phyloP scores from a whole-genome alignment of 2,797 vertebrate species.

The Amphiprion clarkii region DNA sequence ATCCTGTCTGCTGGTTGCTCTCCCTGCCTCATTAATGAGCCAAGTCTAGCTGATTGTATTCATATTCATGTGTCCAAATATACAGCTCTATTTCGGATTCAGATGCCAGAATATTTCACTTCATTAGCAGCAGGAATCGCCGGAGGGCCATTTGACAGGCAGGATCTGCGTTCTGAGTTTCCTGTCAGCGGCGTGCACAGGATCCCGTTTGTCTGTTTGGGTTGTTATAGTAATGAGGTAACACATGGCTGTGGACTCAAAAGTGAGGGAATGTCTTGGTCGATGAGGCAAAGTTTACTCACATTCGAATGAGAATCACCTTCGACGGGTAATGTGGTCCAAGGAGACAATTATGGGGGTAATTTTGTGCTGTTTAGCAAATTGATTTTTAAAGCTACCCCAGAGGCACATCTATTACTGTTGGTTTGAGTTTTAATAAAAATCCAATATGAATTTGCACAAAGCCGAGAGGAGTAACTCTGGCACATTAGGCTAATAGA shows the following conservation, averaged over 20 bases:
- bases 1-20: slow-evolving; percentile 82
- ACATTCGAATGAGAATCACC: slow-evolving; percentile 71
- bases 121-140: slow-evolving; percentile 76
- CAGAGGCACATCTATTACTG: slow-evolving; percentile 79
- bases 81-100: slow-evolving; percentile 78
- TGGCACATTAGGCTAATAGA: slow-evolving; percentile 80
- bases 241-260: slow-evolving; percentile 28
- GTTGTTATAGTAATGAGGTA: slow-evolving; percentile 55
- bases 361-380: slow-evolving; percentile 82
- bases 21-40: slow-evolving; percentile 82
- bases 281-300: slow-evolving; percentile 68
- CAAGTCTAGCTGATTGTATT: slow-evolving; percentile 82
- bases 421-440: slow-evolving; percentile 82
- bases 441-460: slow-evolving; percentile 83
- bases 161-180: slow-evolving; percentile 51
- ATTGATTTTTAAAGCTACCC: slow-evolving; percentile 84
- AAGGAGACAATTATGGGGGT: slow-evolving; percentile 79
- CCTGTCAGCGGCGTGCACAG: slow-evolving; percentile 33
- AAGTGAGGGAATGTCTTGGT: slow-evolving; percentile 33
- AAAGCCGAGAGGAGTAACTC: slow-evolving; percentile 76
- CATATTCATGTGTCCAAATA: slow-evolving; percentile 80
- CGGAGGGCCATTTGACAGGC: slow-evolving; percentile 65
- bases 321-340: slow-evolving; percentile 71
- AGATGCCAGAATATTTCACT: slow-evolving; percentile 69
- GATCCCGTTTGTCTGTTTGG: slow-evolving; percentile 52